A percentile compares a stretch with the other conserved stretches of the same genome.
Evolutionary conservation across 2,113 vertebrate genomes (phyloP).

Genomic region (Ciconia maguari): DNA sequence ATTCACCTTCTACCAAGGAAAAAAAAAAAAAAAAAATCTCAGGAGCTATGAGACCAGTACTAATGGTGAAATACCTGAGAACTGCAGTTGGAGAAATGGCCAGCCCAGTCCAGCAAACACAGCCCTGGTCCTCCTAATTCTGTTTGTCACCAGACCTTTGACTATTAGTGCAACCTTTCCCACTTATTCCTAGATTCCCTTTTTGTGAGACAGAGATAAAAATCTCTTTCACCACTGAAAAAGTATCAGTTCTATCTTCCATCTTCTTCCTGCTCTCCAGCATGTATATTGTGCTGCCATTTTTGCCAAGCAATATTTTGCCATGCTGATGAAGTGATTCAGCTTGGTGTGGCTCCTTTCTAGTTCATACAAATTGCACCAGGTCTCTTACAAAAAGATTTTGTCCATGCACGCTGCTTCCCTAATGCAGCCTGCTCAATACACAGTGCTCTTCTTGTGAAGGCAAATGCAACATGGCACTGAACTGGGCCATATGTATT

Average conservation of each 20-base stretch:
- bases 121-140: neutral
- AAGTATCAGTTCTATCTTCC: neutral
- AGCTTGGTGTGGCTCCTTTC: neutral
- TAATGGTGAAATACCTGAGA: neutral
- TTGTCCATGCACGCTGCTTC: neutral
- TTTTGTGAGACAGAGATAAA: neutral
- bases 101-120: neutral
- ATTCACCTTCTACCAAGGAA: neutral
- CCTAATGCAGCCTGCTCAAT: neutral
- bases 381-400: neutral
- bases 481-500: neutral
- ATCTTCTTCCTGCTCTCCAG: neutral
- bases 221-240: neutral
- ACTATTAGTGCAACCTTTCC: neutral
- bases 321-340: neutral
- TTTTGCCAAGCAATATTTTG: neutral
- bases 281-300: neutral
- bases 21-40: neutral
- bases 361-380: neutral
- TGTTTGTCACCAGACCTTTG: neutral
- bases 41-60: neutral
- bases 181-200: neutral
- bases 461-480: neutral
- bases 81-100: neutral
- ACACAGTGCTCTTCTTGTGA: neutral